These are phyloP conservation scores for Ecdyonurus torrentis DNA, from an alignment of 2,888 invertebrate genomes.

Conservation along the genomic window DNA sequence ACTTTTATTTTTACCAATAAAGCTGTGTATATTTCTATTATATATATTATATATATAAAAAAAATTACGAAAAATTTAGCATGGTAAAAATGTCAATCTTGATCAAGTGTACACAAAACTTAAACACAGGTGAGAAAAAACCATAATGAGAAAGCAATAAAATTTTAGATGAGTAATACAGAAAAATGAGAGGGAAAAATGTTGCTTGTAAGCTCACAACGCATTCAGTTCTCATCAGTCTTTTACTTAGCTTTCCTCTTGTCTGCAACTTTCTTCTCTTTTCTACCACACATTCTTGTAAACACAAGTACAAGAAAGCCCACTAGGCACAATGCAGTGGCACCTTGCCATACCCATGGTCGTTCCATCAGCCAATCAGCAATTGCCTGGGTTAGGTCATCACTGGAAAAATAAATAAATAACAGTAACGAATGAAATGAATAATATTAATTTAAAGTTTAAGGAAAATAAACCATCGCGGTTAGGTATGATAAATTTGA, in stretches of 20 bases:
- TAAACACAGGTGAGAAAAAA: too few relatives aligned
- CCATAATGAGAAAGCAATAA: too few relatives aligned
- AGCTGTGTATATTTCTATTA: too few relatives aligned
- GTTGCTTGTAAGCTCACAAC: background rate
- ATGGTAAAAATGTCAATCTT: too few relatives aligned
- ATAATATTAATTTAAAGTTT: slow-evolving; percentile 5
- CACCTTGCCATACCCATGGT: slow-evolving; percentile 35
- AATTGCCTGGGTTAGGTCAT: slow-evolving; percentile 37
- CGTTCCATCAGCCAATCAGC: slow-evolving; percentile 37
- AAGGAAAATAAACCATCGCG: too few relatives aligned
- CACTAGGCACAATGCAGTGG: slow-evolving; percentile 20
- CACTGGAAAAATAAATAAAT: slow-evolving; percentile 37
- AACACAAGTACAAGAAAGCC: background rate
- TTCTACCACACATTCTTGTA: background rate
- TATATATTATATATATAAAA: too few relatives aligned
- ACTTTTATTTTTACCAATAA: too few relatives aligned
- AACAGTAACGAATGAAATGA: slow-evolving; percentile 1
- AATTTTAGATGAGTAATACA: too few relatives aligned
- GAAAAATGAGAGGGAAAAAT: too few relatives aligned
- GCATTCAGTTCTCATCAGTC: background rate
- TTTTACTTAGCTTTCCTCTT: background rate
- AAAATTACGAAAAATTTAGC: too few relatives aligned
- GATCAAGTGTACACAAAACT: too few relatives aligned
- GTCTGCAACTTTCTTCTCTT: background rate
- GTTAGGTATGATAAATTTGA: too few relatives aligned